These are phyloP conservation scores for Centruroides vittatus DNA, from an alignment of 1,140 invertebrate genomes.

Conservation along the genomic window DNA sequence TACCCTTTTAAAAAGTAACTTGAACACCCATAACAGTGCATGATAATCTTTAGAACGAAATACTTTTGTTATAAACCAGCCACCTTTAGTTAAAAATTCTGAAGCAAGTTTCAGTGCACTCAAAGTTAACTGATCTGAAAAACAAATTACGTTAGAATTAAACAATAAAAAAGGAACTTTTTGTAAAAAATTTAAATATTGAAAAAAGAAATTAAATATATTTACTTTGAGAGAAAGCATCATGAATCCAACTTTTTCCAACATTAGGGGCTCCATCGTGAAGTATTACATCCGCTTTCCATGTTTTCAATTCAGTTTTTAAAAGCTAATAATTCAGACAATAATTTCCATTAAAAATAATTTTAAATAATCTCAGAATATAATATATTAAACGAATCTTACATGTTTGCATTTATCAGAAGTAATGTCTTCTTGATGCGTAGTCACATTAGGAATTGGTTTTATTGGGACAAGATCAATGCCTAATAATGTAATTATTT, in stretches of 20 bases:
- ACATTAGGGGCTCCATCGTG: constrained; percentile 99
- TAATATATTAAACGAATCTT: constrained; percentile 1
- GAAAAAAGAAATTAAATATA: neutral
- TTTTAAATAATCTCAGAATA: neutral
- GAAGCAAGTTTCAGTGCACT: constrained; percentile 85
- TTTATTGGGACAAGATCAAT: constrained; percentile 95
- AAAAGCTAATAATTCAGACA: constrained; percentile 41
- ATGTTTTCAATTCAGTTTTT: constrained; percentile 73
- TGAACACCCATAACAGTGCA: constrained; percentile 84
- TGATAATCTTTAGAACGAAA: constrained; percentile 98
- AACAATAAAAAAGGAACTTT: neutral
- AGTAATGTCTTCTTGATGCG: constrained; percentile 88
- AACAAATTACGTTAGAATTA: constrained; percentile 10
- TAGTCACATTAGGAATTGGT: constrained; percentile 76
- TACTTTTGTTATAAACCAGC: constrained; percentile 97
- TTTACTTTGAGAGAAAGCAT: constrained; percentile 81
- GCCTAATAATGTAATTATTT: constrained; percentile 40
- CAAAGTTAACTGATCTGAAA: constrained; percentile 59
- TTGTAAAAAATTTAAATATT: too few species aligned
- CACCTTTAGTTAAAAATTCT: constrained; percentile 73
- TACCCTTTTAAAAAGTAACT: constrained; percentile 75
- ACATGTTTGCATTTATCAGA: constrained; percentile 61
- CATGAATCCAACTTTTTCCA: constrained; percentile 92
- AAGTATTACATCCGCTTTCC: constrained; percentile 92
- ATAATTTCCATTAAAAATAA: neutral